Conservation (phyloP, 1,140 invertebrate genomes). For the Cryptotermes secundus region DNA sequence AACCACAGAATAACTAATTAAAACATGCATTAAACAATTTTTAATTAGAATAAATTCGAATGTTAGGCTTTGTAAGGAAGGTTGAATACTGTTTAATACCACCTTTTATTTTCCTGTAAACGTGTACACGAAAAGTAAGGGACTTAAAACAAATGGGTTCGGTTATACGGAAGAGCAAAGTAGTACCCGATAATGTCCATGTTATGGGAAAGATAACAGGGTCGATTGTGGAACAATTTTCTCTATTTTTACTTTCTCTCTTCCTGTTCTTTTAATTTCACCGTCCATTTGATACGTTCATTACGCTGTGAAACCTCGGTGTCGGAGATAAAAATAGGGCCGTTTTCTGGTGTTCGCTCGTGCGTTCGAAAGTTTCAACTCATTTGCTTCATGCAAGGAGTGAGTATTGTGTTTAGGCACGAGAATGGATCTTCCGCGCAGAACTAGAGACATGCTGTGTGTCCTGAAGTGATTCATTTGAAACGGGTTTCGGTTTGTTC, state of each 20-base stretch:
- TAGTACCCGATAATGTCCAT: neutral
- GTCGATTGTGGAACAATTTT: neutral
- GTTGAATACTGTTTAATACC: neutral
- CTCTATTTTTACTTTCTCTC: neutral
- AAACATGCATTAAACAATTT: constrained; percentile 28
- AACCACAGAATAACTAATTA: constrained; percentile 20
- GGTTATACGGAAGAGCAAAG: neutral
- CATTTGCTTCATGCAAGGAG: neutral
- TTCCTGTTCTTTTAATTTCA: neutral
- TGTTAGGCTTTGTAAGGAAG: neutral
- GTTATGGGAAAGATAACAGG: neutral
- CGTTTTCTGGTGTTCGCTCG: neutral
- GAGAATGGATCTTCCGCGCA: neutral
- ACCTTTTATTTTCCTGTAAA: neutral
- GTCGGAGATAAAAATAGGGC: neutral
- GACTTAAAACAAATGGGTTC: neutral
- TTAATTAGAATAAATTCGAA: constrained; percentile 1
- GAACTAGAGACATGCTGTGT: no score
- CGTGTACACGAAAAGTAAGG: neutral
- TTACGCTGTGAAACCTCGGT: neutral
- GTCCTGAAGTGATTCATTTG: neutral
- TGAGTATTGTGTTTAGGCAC: neutral
- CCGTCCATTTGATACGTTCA: constrained; percentile 11
- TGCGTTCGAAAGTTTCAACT: neutral
- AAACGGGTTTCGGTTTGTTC: no score